Base-by-base conservation (phyloP, 2,797 vertebrate genomes). In the Pitangus sulphuratus region DNA sequence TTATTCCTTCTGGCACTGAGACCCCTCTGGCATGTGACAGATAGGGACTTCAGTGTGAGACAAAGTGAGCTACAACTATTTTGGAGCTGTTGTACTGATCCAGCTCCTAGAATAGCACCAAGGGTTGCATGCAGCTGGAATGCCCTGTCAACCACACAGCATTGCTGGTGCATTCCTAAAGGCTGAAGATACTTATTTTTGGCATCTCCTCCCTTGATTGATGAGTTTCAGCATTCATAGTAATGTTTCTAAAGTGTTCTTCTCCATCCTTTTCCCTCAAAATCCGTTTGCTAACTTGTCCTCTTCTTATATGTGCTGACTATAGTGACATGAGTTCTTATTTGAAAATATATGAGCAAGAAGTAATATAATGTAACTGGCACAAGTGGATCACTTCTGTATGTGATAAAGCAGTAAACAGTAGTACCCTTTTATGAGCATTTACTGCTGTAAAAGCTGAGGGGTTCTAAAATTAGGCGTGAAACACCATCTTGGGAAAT, bases 381-480 rank as follows among this genome's bases (percentile, higher is more conserved):
- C 82, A 69, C 68, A 77, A 93, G 91, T 84, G 85, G 72, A 66
- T 92, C 60, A 45, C 56, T 93, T 61, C 77, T 90, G 28, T 22
- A 62, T 88, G 70, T 39, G 93, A 94, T 95, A 90, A 87, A 89
- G 84, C 31, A 88, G 71, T 85, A 92, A 88, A 70, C 33, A 4
- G 33, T 76, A 81, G 28, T 79, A 74, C 37, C 85, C 89, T 97
- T 94, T 82, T 90, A 74, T 74, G 92, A 94, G 74, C 91, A 88
- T 95, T 97, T 93, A 85, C 74, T 71, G 39, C 69, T 78, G 54
- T 93, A 90, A 93, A 95, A 84, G 84, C 87, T 92, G 91, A 82
- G 93, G 96, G 76, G n/a, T 56, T 93, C 97, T 98, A 97, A 98
- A 98, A 93, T 97, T 97, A 97, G 96, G 44, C 69, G 74, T 90